phyloP scores from a whole-genome alignment of 1,140 invertebrate genomes.

The Acyrthosiphon pisum region DNA sequence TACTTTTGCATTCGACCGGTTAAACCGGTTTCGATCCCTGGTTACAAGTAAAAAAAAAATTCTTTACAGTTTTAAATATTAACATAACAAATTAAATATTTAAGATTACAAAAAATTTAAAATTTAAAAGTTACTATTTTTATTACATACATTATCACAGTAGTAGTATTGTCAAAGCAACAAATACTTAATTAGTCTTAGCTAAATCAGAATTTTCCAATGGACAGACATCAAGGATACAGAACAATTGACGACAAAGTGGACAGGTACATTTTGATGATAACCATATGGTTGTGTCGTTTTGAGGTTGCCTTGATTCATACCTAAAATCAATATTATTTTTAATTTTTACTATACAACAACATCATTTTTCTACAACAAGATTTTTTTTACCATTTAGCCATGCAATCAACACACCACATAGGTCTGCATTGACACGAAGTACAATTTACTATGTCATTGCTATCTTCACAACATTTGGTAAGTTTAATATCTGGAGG shows the following conservation, averaged over 20 bases:
- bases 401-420: conserved; percentile 89
- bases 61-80: background rate
- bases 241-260: conserved; percentile 85
- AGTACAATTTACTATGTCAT: conserved; percentile 65
- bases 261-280: conserved; percentile 87
- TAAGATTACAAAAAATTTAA: background rate
- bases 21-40: too few species aligned
- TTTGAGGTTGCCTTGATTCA: conserved; percentile 81
- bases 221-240: conserved; percentile 80
- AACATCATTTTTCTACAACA: background rate
- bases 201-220: conserved; percentile 56
- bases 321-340: conserved; percentile 66
- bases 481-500: conserved; percentile 81
- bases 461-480: conserved; percentile 71
- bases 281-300: conserved; percentile 79
- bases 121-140: background rate
- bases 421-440: conserved; percentile 80
- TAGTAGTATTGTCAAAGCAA: background rate
- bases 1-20: too few species aligned
- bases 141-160: conserved; percentile 50
- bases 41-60: background rate
- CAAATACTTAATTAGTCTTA: background rate
- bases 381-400: conserved; percentile 73
- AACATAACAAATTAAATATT: conserved; percentile 31
- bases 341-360: conserved; percentile 29